Evolutionary conservation across 2,888 invertebrate genomes (phyloP).

Genomic region (Phalangium opilio): DNA sequence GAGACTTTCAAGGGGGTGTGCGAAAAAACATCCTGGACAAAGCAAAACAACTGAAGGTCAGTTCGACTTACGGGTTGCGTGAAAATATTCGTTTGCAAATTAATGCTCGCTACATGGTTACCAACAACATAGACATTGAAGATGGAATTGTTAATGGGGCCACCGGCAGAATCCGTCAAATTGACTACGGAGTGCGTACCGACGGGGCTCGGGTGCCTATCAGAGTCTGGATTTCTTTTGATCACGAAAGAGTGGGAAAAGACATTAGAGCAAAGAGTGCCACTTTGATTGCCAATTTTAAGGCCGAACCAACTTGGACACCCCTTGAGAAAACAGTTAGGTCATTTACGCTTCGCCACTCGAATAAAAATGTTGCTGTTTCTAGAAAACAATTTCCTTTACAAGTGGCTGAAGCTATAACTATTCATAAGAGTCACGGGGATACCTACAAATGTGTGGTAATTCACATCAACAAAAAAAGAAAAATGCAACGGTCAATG

Average conservation of each 20-base stretch:
- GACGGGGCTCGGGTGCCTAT: too few species aligned
- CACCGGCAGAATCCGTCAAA: slow-evolving; percentile 9
- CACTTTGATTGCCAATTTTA: not conserved
- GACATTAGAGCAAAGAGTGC: not conserved
- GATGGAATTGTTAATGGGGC: slow-evolving; percentile 21
- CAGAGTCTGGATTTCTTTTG: too few species aligned
- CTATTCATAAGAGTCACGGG: slow-evolving; percentile 21
- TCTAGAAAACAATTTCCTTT: slow-evolving; percentile 19
- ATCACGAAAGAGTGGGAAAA: not conserved
- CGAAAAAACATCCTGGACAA: not conserved
- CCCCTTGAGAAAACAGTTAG: not conserved
- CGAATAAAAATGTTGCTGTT: not conserved
- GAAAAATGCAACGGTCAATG: too few species aligned
- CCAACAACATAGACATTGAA: slow-evolving; percentile 14
- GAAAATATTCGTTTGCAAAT: not conserved
- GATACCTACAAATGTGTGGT: slow-evolving; percentile 1
- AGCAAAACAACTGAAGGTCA: not conserved
- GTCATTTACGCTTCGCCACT: not conserved
- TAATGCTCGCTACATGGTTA: slow-evolving; percentile 13
- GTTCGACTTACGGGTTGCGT: too few species aligned
- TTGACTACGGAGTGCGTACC: not conserved
- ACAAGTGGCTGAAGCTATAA: slow-evolving; percentile 19
- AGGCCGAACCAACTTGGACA: not conserved
- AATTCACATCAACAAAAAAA: too few species aligned
- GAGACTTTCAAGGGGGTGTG: too few species aligned